Evolutionary conservation across 2,888 invertebrate genomes (phyloP), one percentile per base, ranked within the genome.

Genomic region (Bruchidius siliquastri): DNA sequence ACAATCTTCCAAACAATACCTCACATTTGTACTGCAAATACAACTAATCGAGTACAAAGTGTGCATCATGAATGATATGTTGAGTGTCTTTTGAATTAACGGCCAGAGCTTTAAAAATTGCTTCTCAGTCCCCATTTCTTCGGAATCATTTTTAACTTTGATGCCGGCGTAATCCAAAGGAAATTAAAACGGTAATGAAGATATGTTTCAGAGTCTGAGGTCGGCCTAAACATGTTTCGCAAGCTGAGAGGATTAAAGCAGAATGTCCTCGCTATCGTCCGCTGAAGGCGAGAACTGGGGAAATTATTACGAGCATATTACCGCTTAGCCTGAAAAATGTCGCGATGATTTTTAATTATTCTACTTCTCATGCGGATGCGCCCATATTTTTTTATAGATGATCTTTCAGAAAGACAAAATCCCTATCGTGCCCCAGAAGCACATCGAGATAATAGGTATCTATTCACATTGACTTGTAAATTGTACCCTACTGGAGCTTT

Each of bases 111-210:
- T 49, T 49, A 49, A 49, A 49, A 49, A 49, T 49, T 49, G 49
- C 49, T 8, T 8, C 8, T 30, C 3, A 30, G 4, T 6, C 49
- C 49, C 8, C 49, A 13, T 77, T 79, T 78, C 77, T 80, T 80
- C 76, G 77, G 78, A 76, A 80, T 80, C 78, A 79, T 80, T 79
- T 80, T 80, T 80, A 76, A 78, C 80, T 80, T 80, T 80, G 79
- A 79, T 76, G 49, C 49, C 49, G 79, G 77, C 77, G 79, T 80
- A 80, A 80, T 80, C 80, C 79, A 77, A 78, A 80, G 80, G 80
- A 80, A 80, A 80, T 80, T 80, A 80, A 80, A 80, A 77, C 76
- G 77, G 78, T 80, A 79, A 80, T 80, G 80, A 77, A 79, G 78
- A 80, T 80, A 79, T 80, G 79, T 76, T 78, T 75, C 77, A 49